Evolutionary conservation across 1,140 invertebrate genomes (phyloP), one percentile per base, ranked within the genome.

Genomic region (Leptinotarsa lineolata): DNA sequence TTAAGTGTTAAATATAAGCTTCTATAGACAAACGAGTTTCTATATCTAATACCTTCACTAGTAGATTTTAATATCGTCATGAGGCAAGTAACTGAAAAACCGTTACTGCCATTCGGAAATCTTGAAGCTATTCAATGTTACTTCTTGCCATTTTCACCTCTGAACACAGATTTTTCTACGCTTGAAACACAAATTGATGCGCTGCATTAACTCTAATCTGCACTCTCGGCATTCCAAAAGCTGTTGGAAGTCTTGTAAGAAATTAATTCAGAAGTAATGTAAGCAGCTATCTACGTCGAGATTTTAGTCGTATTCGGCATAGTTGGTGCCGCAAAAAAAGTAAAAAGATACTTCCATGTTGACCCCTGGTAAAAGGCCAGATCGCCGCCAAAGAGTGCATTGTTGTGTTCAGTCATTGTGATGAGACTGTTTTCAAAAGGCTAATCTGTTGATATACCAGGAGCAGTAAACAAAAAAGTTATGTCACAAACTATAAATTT

Each of bases 221-320:
- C 45, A 68, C 30, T 68, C 66, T 16, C 39, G 69, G 60, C 69
- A 63, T 71, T 15, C 24, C 59, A 11, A 18, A 30, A 71, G 69
- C 69, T 71, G 59, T 71, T 71, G 69, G 44, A 63, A 71, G 69
- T 46, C 58, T 46, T 71, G 69, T 71, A 71, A 18, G 58, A 71
- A 71, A 71, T 71, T 71, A 71, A 71, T 71, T 45, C 69, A 63
- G 69, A 30, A 71, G 69, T 71, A 71, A 69, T 69, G 68, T 69
- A 69, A 69, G 68, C 68, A 12, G 46, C 48, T 69, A 69, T 69
- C 68, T 69, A n/a, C 45, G 54, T 69, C 60, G 46, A 39, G 46
- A 69, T 69, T 69, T 71, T 45, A 30, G 54, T 58, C 69, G 24
- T 71, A 18, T 63, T 71, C 58, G 24, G 58, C 22, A 63, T 71